A percentile compares a stretch with the other conserved stretches of the same genome.
Conservation (phyloP, 1,140 invertebrate genomes). For the Drosophila athabasca region DNA sequence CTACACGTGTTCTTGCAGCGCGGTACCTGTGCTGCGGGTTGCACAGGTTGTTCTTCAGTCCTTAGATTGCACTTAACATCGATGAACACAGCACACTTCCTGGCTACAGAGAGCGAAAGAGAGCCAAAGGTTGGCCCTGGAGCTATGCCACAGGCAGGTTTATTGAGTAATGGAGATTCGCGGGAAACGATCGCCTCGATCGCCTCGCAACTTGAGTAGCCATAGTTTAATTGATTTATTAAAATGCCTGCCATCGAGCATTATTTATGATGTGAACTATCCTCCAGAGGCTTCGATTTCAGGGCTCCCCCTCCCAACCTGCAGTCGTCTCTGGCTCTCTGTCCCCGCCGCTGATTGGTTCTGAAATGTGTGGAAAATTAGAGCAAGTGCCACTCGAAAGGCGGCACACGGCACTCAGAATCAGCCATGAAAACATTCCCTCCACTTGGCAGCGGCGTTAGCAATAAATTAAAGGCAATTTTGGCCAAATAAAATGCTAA, state of each 20-base stretch:
- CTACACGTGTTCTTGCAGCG: slow-evolving; percentile 60
- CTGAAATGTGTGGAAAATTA: slow-evolving; percentile 73
- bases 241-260: slow-evolving; percentile 45
- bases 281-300: slow-evolving; percentile 40
- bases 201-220: slow-evolving; percentile 69
- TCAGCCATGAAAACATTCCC: slow-evolving; percentile 78
- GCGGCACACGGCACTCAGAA: slow-evolving; percentile 42
- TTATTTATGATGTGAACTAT: slow-evolving; percentile 68
- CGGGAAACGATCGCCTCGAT: slow-evolving; percentile 61
- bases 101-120: slow-evolving; percentile 6
- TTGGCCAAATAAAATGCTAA: slow-evolving; percentile 82
- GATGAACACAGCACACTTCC: slow-evolving; percentile 44
- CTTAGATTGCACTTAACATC: slow-evolving; percentile 66
- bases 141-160: no score
- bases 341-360: slow-evolving; percentile 58
- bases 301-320: background rate
- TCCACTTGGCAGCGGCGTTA: slow-evolving; percentile 51
- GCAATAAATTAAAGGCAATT: slow-evolving; percentile 82
- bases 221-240: slow-evolving; percentile 77
- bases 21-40: slow-evolving; percentile 61
- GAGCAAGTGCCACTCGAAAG: slow-evolving; percentile 73
- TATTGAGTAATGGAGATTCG: slow-evolving; percentile 70
- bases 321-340: background rate
- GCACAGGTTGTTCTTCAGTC: slow-evolving; percentile 50
- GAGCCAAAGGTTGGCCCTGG: slow-evolving; percentile 1